Conservation (phyloP, 2,113 vertebrate species). For the Hystrix cristata region DNA sequence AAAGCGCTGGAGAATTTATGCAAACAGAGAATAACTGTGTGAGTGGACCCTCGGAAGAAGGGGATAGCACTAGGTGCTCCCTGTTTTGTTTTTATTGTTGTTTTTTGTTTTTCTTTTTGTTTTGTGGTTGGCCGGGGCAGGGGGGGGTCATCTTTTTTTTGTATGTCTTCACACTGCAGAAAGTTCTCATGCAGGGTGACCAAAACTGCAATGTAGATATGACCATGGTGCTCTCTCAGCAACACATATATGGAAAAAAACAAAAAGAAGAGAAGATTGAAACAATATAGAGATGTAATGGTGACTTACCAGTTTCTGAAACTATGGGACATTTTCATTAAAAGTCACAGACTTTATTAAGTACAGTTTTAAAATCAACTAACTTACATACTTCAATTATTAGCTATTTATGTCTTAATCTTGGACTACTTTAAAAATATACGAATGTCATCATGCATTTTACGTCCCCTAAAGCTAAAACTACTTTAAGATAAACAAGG, state of each 20-base stretch:
- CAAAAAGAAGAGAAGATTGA: neutral
- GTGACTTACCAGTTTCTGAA: neutral
- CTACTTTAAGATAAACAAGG: conserved; percentile 51
- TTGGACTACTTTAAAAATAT: neutral
- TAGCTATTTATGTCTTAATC: neutral
- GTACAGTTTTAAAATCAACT: conserved; percentile 11
- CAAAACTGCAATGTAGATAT: neutral
- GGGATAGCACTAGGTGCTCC: neutral
- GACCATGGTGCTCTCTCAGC: neutral
- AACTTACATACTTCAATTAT: neutral
- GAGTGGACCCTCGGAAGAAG: neutral
- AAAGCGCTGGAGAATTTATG: conserved; percentile 3
- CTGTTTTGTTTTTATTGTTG: neutral
- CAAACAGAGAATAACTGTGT: neutral
- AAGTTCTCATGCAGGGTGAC: neutral
- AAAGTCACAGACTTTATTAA: neutral
- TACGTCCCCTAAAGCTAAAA: conserved; percentile 45
- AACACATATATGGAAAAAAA: neutral
- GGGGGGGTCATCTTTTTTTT: no score
- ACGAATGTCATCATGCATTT: conserved; percentile 3
- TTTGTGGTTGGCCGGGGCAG: neutral
- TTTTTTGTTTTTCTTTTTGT: neutral
- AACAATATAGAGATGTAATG: neutral
- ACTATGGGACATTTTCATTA: neutral
- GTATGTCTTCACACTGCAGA: neutral